Conservation (phyloP, 2,113 vertebrate species). For the Ageneiosus marmoratus region DNA sequence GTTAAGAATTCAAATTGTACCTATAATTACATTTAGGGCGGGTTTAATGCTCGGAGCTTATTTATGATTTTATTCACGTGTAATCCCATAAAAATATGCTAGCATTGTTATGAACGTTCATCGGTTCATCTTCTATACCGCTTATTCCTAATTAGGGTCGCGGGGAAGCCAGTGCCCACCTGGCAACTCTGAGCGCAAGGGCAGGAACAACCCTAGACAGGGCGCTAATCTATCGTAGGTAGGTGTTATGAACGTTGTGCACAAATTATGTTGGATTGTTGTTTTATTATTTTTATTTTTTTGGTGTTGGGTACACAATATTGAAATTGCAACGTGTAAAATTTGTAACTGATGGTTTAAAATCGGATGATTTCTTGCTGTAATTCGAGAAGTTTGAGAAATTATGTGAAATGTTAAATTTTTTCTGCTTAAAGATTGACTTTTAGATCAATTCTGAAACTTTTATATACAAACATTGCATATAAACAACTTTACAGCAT, state of each 20-base stretch:
- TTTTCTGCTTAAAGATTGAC: neutral
- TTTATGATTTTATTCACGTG: neutral
- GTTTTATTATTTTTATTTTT: no score
- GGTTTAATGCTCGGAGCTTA: neutral
- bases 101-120: neutral
- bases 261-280: neutral
- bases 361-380: no score
- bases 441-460: no score
- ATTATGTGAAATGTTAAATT: no score
- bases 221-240: no score
- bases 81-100: neutral
- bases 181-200: no score
- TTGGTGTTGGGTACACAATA: neutral
- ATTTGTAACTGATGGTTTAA: neutral
- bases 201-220: no score
- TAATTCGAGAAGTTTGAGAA: no score
- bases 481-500: conserved; percentile 28
- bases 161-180: no score
- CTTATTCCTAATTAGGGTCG: no score
- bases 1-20: neutral
- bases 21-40: neutral
- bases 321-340: neutral
- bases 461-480: neutral
- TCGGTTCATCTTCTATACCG: no score
- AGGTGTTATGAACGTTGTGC: neutral